Base-by-base conservation (phyloP, 2,888 invertebrate genomes). In the Habroteleia sp. region DNA sequence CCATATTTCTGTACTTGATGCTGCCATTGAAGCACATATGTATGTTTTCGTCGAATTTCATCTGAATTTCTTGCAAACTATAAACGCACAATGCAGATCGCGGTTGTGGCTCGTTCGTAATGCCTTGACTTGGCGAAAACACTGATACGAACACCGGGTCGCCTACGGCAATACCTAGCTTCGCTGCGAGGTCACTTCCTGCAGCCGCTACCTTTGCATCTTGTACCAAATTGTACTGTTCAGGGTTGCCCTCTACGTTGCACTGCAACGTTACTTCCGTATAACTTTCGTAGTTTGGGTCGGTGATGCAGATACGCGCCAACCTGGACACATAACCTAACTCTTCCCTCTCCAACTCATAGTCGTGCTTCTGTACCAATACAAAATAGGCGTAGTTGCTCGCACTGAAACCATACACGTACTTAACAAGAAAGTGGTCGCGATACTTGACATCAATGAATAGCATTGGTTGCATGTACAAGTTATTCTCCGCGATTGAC, bases 11-110 rank as follows among this genome's bases (percentile, higher is more conserved):
- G 86, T 97, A 95, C 86, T 95, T 96, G 79, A 96, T 95, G 81
- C 95, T 95, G 23, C 98, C 98, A 89, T 97, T 96, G 88, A 98
- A 98, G 89, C 99, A 99, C 93, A 96, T 95, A 88, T 97, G 97
- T 82, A 98, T 97, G 90, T 98, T 99, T 89, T 97, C 96, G 86
- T 96, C 96, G 89, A 99, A 99, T 88, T 95, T 95, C 79, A 94
- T 93, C 87, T 97, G 96, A 82, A 98, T 96, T 78, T 96, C 95
- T 82, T 94, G 93, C 77, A 99, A 90, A 68, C 97, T 95, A 89
- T 95, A 99, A 41, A 97, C 92, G 90, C 99, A 99, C 82, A 99
- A 90, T 0, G 97, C 98, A 1, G 98, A 97, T 78, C 94, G 93
- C 17, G 92, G 88, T 84, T 93, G 92, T 0, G 96, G 94, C 82